These are phyloP conservation scores for Argya squamiceps DNA, from an alignment of 2,797 vertebrate species.

Conservation along the genomic window DNA sequence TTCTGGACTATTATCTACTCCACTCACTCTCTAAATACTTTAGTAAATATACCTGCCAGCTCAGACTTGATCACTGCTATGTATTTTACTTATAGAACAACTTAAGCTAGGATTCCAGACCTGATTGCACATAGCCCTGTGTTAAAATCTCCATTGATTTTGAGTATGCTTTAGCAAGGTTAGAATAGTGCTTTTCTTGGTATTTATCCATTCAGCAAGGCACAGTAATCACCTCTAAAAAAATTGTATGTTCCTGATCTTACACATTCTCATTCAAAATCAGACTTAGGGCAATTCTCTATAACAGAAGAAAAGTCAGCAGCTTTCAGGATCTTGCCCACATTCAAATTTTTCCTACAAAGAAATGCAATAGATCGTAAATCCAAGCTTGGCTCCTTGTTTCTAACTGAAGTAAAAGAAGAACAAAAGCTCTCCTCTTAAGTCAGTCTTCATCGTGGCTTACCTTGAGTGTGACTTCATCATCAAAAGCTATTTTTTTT, in stretches of 20 bases:
- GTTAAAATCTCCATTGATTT: not conserved
- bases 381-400: not conserved
- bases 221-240: not conserved
- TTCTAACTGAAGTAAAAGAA: not conserved
- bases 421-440: not conserved
- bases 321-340: not conserved
- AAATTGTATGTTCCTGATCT: not conserved
- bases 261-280: not conserved
- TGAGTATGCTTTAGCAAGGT: not conserved
- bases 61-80: not conserved
- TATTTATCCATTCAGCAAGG: not conserved
- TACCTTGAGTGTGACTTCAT: not conserved
- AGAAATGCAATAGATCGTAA: not conserved
- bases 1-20: not conserved
- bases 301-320: not conserved
- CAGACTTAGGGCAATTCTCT: not conserved
- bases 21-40: not conserved
- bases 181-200: not conserved
- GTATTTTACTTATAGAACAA: not conserved
- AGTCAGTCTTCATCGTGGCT: not conserved
- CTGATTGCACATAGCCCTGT: not conserved
- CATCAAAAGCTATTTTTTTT: not conserved
- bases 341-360: not conserved
- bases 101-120: not conserved
- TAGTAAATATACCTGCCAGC: not conserved